Conservation (phyloP, 1,140 invertebrate species). For the Drosophila grimshawi region DNA sequence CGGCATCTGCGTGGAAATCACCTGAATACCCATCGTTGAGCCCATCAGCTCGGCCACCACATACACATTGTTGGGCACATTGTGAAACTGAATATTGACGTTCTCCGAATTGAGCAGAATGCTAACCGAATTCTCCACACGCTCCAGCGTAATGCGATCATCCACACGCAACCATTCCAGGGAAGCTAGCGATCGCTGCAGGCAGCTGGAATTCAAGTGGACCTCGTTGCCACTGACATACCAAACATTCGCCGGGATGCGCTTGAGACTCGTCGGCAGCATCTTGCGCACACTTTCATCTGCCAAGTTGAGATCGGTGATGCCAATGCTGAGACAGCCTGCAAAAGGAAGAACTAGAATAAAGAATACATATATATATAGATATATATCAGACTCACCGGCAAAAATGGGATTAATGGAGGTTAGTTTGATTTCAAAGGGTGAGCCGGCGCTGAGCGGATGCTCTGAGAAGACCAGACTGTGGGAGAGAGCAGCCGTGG, state of each 20-base stretch:
- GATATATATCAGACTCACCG: conserved; percentile 43
- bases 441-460: conserved; percentile 75
- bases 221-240: conserved; percentile 88
- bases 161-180: conserved; percentile 92
- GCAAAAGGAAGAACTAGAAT: conserved; percentile 1
- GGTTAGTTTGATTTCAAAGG: conserved; percentile 80
- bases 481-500: conserved; percentile 69
- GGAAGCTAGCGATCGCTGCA: conserved; percentile 89
- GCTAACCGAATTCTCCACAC: conserved; percentile 87
- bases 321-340: conserved; percentile 79
- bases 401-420: conserved; percentile 81
- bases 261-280: conserved; percentile 73
- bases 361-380: background rate
- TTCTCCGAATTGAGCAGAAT: conserved; percentile 93
- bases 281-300: conserved; percentile 82
- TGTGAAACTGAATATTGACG: conserved; percentile 91
- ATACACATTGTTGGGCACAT: conserved; percentile 88
- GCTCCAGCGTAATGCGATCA: conserved; percentile 89
- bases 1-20: conserved; percentile 85
- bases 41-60: conserved; percentile 88
- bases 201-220: conserved; percentile 86
- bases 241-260: conserved; percentile 81
- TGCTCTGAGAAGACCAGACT: conserved; percentile 83
- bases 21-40: conserved; percentile 87
- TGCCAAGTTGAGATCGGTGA: conserved; percentile 80